A percentile compares a stretch with the other conserved stretches of the same genome.
Evolutionary conservation across 2,888 invertebrate species (phyloP).

Genomic region (Drosophila kanekoi): DNA sequence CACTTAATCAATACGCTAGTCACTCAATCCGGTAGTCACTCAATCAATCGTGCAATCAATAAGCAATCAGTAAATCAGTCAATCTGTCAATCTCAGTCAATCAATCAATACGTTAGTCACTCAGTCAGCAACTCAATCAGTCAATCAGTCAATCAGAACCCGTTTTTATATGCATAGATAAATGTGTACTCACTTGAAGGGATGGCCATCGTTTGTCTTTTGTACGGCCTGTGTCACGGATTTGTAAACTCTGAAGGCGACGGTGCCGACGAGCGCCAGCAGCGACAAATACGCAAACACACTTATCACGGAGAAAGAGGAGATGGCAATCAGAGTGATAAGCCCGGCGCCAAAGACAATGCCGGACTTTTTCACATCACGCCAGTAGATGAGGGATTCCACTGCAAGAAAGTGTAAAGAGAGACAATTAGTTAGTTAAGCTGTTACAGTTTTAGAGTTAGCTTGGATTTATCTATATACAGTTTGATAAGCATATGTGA

Average conservation of each 20-base stretch:
- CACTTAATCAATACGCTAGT: too few species aligned
- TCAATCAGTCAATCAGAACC: too few species aligned
- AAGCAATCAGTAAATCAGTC: too few species aligned
- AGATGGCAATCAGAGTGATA: constrained; percentile 95
- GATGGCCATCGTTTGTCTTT: constrained; percentile 98
- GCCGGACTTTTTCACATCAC: constrained; percentile 97
- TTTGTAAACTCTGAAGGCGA: constrained; percentile 98
- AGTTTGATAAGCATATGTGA: neutral
- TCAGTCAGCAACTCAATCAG: too few species aligned
- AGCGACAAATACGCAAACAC: constrained; percentile 97
- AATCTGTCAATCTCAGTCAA: too few species aligned
- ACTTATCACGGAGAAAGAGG: constrained; percentile 97
- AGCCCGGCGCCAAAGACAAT: constrained; percentile 96
- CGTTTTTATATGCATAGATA: neutral
- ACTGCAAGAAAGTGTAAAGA: constrained; percentile 87
- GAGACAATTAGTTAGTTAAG: neutral
- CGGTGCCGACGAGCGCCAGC: constrained; percentile 92
- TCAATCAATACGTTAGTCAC: too few species aligned
- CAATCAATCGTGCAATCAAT: too few species aligned
- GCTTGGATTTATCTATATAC: neutral
- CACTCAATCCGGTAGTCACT: too few species aligned
- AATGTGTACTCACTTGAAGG: constrained; percentile 93
- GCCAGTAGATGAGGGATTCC: constrained; percentile 99
- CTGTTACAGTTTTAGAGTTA: neutral
- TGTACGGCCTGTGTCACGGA: constrained; percentile 97